Conservation (phyloP, 2,888 invertebrate genomes). For the Oegoconia quadripuncta region DNA sequence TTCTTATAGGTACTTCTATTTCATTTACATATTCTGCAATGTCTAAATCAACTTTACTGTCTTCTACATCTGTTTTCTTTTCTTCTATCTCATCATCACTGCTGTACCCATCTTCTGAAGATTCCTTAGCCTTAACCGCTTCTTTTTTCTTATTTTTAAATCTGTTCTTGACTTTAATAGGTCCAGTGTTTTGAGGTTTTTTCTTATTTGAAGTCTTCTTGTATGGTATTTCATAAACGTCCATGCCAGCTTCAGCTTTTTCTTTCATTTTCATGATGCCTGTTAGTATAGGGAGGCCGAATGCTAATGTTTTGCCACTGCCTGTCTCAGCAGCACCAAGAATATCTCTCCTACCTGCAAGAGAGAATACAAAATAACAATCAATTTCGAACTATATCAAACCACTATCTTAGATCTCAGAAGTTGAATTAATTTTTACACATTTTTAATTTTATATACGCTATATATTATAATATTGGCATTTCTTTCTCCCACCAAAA, state of each 20-base stretch:
- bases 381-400: background rate
- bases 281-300: constrained; percentile 94
- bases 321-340: constrained; percentile 99
- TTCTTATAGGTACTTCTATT: constrained; percentile 54
- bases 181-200: constrained; percentile 25
- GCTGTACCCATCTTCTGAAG: constrained; percentile 64
- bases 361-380: constrained; percentile 3
- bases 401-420: too few relatives aligned
- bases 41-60: constrained; percentile 9
- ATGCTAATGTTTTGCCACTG: constrained; percentile 98
- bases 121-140: constrained; percentile 42
- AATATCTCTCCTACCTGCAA: constrained; percentile 88
- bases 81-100: constrained; percentile 37
- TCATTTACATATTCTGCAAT: constrained; percentile 55
- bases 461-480: too few relatives aligned
- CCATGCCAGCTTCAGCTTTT: constrained; percentile 50
- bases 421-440: too few relatives aligned
- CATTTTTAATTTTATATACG: too few relatives aligned
- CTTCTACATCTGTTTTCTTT: constrained; percentile 4
- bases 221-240: constrained; percentile 63
- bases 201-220: constrained; percentile 53
- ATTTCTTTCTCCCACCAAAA: too few relatives aligned
- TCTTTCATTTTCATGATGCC: constrained; percentile 88
- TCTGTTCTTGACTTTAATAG: constrained; percentile 22
- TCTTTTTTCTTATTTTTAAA: constrained; percentile 24